These are phyloP conservation scores for Lasius fuliginosus DNA, from an alignment of 2,888 invertebrate species.

Conservation along the genomic window DNA sequence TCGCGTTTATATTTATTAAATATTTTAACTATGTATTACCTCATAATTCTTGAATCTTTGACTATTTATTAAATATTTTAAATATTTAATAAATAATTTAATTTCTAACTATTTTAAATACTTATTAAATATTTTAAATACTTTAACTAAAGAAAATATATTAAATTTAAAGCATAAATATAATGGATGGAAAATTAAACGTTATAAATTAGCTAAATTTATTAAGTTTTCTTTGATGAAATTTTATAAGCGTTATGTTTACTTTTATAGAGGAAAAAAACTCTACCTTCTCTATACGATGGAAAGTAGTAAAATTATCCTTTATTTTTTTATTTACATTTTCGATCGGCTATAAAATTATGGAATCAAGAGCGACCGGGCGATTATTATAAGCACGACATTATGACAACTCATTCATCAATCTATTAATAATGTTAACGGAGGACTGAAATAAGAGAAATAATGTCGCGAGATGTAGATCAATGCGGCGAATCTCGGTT, in stretches of 20 bases:
- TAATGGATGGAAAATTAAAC: neutral
- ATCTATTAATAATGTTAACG: neutral
- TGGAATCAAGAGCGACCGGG: neutral
- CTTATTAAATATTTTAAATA: neutral
- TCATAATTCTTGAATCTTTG: too few species aligned
- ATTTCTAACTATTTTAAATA: neutral
- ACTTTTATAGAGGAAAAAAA: neutral
- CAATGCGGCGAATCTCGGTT: conserved; percentile 46
- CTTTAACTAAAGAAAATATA: neutral
- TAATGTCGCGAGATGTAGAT: conserved; percentile 51
- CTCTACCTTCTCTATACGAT: neutral
- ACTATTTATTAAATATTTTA: too few species aligned
- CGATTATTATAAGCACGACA: conserved; percentile 30
- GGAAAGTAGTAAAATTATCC: neutral
- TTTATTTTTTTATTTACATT: neutral
- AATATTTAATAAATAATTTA: too few species aligned
- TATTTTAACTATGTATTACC: neutral
- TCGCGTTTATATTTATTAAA: neutral
- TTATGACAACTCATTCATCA: conserved; percentile 38
- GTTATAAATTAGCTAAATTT: neutral
- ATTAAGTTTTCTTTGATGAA: neutral
- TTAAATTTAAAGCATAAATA: neutral
- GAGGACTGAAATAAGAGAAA: conserved; percentile 28
- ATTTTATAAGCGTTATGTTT: neutral
- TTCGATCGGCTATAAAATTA: neutral